Evolutionary conservation across 2,113 vertebrate genomes (phyloP), one percentile per base, ranked within the genome.

Genomic region (Neotragus moschatus): DNA sequence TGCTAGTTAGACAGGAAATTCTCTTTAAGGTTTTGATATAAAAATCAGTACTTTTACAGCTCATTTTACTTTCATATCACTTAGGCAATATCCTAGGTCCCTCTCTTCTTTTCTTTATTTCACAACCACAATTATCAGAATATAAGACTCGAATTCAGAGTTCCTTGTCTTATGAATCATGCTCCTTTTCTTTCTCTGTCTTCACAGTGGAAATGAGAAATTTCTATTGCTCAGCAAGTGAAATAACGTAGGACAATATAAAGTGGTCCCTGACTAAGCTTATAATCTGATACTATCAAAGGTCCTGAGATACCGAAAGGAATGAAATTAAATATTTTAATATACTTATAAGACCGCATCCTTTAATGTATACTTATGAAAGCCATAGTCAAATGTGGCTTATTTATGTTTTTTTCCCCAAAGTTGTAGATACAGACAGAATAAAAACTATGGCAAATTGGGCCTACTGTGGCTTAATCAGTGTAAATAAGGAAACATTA

Each of bases 321-420:
- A 90, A 93, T 75, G 53, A 30, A 80, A 95, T 80, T 45, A 55
- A 81, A 81, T 86, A 73, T 81, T 75, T 90, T 73, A 95, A 73
- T 75, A 56, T 49, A 89, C 30, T 53, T 79, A 47, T 63, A 81
- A 55, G 55, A 82, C 55, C 45, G 3, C 7, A 81, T 70, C 36
- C 79, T 88, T 33, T 60, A 36, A 45, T 19, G 63, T 84, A 80
- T 23, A 14, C 28, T 84, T 61, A 66, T 73, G 51, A 90, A 45
- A 97, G 5, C 23, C 43, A 12, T 47, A 2, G 51, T 90, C 66
- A 95, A 77, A 80, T 92, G n/a, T 45, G 70, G 56, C 80, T 92
- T n/a, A 51, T 80, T 84, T 88, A 53, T 91, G 56, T 94, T 94
- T 96, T 96, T 94, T 75, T 73, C 66, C 21, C 15, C n/a, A 39